Conservation (phyloP, 2,113 vertebrate genomes). For the Ptychochromis oligacanthus region DNA sequence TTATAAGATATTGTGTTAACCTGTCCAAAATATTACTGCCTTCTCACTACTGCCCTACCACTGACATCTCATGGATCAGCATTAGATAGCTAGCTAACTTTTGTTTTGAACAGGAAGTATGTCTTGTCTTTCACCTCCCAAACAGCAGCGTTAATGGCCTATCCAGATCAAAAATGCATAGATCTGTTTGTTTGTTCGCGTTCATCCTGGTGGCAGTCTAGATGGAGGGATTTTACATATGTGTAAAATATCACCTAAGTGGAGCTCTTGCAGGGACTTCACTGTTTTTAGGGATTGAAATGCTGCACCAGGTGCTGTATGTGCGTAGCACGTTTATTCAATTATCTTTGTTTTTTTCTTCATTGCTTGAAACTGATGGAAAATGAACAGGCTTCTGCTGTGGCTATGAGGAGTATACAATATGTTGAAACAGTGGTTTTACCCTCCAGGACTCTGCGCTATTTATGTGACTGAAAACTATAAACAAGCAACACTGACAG, state of each 20-base stretch:
- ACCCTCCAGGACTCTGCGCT: neutral
- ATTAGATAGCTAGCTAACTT: neutral
- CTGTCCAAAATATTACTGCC: neutral
- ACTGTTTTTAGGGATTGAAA: neutral
- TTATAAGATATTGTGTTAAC: neutral
- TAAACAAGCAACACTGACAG: too few species aligned
- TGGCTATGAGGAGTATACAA: neutral
- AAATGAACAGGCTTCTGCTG: neutral
- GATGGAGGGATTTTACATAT: too few species aligned
- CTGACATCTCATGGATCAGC: neutral
- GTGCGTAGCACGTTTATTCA: rapidly evolving
- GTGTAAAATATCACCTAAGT: too few species aligned
- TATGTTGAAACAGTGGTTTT: neutral
- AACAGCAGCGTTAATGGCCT: neutral
- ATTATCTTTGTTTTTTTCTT: neutral
- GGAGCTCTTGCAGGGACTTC: neutral
- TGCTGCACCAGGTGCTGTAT: rapidly evolving
- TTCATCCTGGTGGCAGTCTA: neutral
- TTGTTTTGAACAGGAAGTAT: neutral
- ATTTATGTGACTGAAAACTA: neutral
- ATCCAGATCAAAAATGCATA: neutral
- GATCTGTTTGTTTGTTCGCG: neutral
- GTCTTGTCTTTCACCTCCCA: neutral
- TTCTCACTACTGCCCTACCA: neutral
- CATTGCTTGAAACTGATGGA: neutral